Conservation (phyloP, 2,888 invertebrate species). For the Eupithecia tripunctaria region DNA sequence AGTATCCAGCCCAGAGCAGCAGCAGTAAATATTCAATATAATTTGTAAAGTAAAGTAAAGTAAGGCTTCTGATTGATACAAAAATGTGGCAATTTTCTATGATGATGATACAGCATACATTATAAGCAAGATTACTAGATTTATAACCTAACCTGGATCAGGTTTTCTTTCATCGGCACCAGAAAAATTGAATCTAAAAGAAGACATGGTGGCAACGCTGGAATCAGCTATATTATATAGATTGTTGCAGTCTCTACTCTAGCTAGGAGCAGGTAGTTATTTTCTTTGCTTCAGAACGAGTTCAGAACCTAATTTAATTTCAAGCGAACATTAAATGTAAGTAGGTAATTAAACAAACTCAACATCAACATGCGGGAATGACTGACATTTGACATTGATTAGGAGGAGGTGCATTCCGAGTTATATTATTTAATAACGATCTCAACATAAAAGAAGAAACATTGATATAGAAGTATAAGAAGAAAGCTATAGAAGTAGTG, state of each 20-base stretch:
- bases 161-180: slow-evolving; percentile 45
- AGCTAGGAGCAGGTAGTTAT: not conserved
- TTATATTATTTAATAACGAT: too few species aligned
- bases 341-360: too few species aligned
- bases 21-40: not conserved
- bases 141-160: slow-evolving; percentile 40
- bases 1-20: not conserved
- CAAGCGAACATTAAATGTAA: too few species aligned
- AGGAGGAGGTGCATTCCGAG: too few species aligned
- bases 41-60: not conserved
- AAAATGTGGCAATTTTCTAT: not conserved
- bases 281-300: not conserved
- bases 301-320: not conserved
- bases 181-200: slow-evolving; percentile 70
- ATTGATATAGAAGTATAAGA: too few species aligned
- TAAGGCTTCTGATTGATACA: not conserved
- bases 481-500: too few species aligned
- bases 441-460: too few species aligned
- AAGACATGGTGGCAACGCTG: slow-evolving; percentile 47
- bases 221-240: not conserved
- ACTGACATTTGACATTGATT: too few species aligned
- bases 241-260: not conserved
- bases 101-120: not conserved
- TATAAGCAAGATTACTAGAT: not conserved
- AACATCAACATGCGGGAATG: too few species aligned